These are phyloP conservation scores for Drosophila vallismaia DNA, from an alignment of 2,888 invertebrate species.

Conservation along the genomic window DNA sequence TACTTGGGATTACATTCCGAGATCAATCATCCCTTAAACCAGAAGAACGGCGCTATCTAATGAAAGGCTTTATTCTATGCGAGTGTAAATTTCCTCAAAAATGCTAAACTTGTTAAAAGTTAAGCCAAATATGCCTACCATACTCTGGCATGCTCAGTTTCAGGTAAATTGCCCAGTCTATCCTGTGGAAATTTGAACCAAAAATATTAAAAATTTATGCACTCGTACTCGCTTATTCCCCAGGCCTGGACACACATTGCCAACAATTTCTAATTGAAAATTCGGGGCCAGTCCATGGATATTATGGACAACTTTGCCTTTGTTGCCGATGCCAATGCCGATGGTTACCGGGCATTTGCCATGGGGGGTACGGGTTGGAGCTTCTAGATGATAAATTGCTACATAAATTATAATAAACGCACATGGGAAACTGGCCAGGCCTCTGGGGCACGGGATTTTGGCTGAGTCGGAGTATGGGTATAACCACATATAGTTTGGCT, in stretches of 20 bases:
- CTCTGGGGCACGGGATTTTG: constrained; percentile 22
- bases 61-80: constrained; percentile 1
- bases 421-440: constrained; percentile 38
- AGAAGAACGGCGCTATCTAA: constrained; percentile 3
- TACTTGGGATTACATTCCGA: too few species aligned
- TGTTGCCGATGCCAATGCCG: constrained; percentile 27
- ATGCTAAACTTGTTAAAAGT: constrained; percentile 11
- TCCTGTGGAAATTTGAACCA: constrained; percentile 32
- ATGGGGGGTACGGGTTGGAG: constrained; percentile 19
- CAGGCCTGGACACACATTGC: constrained; percentile 30
- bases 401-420: constrained; percentile 75
- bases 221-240: constrained; percentile 41
- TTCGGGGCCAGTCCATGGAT: constrained; percentile 55
- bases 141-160: neutral
- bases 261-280: constrained; percentile 68
- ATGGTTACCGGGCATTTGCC: constrained; percentile 55
- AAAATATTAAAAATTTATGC: constrained; percentile 59
- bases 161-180: constrained; percentile 31
- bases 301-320: constrained; percentile 50
- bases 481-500: constrained; percentile 59
- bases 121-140: constrained; percentile 1
- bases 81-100: constrained; percentile 12
- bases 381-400: constrained; percentile 71
- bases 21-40: constrained; percentile 4
- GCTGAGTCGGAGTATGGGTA: neutral